Evolutionary conservation across 2,888 invertebrate genomes (phyloP), one percentile per base, ranked within the genome.

Genomic region (Cephus rjabovi): DNA sequence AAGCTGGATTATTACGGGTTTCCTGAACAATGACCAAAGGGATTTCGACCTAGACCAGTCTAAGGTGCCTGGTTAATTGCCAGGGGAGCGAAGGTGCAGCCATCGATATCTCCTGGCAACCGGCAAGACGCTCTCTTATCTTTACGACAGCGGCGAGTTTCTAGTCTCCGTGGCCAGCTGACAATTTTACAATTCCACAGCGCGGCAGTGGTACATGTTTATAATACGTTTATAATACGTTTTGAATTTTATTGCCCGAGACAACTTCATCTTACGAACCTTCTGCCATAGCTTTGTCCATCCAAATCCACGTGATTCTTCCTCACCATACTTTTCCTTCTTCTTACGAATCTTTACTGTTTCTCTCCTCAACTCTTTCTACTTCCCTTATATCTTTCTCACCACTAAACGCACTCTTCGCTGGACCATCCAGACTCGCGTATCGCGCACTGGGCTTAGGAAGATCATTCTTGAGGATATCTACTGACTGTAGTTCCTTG

Each of bases 141-240:
- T 87, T 86, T 87, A 87, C 85, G 80, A 81, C 84, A 68, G 73
- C 79, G 76, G 76, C 78, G 81, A 81, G 80, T 83, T 82, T 86
- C 81, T 81, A 86, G 82, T 80, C 80, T 81, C 80, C 76, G 81
- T 81, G 81, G 83, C 85, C 77, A 80, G 78, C 82, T 77, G 85
- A 88, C 88, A 87, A 87, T 88, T 89, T 89, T 89, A 87, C 86
- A 89, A 88, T 88, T 86, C 82, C 82, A 82, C 81, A 81, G 74
- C 81, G 83, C 85, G 83, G 86, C 84, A 88, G 87, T 86, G 86
- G 79, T 85, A 85, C 86, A 86, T 83, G 84, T 89, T 89, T 89
- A 89, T 87, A 88, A 86, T 88, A 84, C 86, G 80, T 87, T 88
- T 86, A 87, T 86, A 86, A 87, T 87, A 89, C 85, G 82, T 86